A percentile compares a stretch with the other conserved stretches of the same genome.
Conservation (phyloP, 2,888 invertebrate genomes). For the Eupithecia inturbata region DNA sequence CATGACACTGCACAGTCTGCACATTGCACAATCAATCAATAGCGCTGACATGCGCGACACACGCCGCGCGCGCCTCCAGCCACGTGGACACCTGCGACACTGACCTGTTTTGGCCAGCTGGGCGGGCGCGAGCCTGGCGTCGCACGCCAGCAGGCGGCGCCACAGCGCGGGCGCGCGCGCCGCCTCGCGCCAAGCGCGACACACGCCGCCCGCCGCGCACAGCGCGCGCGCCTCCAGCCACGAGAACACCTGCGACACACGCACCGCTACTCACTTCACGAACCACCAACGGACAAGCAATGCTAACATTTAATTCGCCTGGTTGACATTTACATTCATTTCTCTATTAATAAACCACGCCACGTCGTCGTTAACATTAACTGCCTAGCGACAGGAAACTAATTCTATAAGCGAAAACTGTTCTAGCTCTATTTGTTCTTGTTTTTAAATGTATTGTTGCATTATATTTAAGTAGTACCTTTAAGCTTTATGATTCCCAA, state of each 20-base stretch:
- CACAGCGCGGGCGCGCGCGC: conserved; percentile 58
- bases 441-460: too few species aligned
- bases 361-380: too few species aligned
- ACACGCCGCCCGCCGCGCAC: conserved; percentile 57
- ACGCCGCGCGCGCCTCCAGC: conserved; percentile 52
- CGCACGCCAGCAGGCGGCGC: conserved; percentile 55
- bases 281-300: too few species aligned
- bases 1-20: conserved; percentile 48
- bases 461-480: too few species aligned
- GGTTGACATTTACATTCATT: too few species aligned
- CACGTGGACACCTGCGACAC: conserved; percentile 52
- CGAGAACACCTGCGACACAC: conserved; percentile 51
- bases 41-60: conserved; percentile 45
- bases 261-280: too few species aligned
- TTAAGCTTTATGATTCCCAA: too few species aligned
- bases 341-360: too few species aligned
- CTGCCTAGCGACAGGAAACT: too few species aligned
- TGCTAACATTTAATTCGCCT: too few species aligned
- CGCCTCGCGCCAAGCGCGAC: conserved; percentile 64
- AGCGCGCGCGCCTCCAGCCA: conserved; percentile 53
- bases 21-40: background rate
- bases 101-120: conserved; percentile 41
- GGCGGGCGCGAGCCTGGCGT: conserved; percentile 28
- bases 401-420: too few species aligned
- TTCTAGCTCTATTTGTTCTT: too few species aligned